A percentile compares a stretch with the other conserved stretches of the same genome.
phyloP scores from a whole-genome alignment of 2,113 vertebrate species.

The Ciconia boyciana region DNA sequence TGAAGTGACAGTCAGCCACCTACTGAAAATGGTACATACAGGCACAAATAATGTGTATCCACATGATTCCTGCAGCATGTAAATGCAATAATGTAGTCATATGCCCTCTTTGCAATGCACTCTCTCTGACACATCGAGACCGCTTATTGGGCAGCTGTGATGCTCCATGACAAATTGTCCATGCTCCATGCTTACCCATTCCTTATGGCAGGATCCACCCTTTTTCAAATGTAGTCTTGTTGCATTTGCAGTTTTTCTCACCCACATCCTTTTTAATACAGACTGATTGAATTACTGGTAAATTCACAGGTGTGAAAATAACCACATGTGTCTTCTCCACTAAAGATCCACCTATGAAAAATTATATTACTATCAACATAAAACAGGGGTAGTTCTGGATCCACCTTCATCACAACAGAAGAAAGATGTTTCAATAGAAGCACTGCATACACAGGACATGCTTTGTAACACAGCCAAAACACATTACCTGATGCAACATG shows the following conservation, averaged over 20 bases:
- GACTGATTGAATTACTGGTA: background rate
- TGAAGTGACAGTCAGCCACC: slow-evolving; percentile 42
- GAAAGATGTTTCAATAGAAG: background rate
- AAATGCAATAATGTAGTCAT: background rate
- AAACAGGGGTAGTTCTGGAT: background rate
- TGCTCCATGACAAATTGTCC: background rate
- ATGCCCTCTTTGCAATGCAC: background rate
- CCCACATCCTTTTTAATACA: background rate
- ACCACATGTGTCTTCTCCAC: background rate
- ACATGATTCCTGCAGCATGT: slow-evolving; percentile 3
- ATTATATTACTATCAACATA: background rate
- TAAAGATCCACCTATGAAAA: background rate
- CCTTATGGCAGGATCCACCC: background rate
- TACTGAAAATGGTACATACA: slow-evolving; percentile 53
- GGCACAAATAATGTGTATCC: slow-evolving; percentile 46
- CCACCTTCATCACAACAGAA: background rate
- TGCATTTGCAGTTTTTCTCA: background rate
- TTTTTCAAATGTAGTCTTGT: background rate
- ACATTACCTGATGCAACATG: background rate
- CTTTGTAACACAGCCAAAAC: background rate
- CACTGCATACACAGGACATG: background rate
- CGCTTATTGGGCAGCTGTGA: background rate
- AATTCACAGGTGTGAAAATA: slow-evolving; percentile 13
- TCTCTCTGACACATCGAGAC: background rate
- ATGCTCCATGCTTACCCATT: background rate